These are phyloP conservation scores for Clarias platycephalus DNA, from an alignment of 2,797 vertebrate genomes.

Conservation along the genomic window DNA sequence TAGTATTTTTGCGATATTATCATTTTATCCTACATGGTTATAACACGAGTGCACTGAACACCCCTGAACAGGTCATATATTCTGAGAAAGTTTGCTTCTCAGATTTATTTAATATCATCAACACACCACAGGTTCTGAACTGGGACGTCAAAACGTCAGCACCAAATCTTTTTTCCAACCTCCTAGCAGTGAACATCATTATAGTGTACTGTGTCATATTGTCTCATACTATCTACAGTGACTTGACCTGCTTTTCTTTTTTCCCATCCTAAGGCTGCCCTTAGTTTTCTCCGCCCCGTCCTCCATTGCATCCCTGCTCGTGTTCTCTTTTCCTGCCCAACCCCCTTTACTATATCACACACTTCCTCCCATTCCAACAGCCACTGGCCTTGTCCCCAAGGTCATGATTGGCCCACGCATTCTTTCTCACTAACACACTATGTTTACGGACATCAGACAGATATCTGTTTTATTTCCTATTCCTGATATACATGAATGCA, in stretches of 20 bases:
- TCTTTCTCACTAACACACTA: constrained; percentile 70
- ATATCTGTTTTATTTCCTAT: constrained; percentile 8
- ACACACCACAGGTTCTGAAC: constrained; percentile 67
- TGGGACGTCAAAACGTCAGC: constrained; percentile 3
- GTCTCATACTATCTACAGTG: constrained; percentile 49
- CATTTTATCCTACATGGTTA: too few relatives aligned
- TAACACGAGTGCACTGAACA: neutral
- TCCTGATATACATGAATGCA: neutral
- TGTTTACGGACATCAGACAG: constrained; percentile 73
- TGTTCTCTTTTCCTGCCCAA: constrained; percentile 43
- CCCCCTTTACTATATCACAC: constrained; percentile 51
- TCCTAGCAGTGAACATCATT: constrained; percentile 37
- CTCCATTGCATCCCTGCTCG: constrained; percentile 19
- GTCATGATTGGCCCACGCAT: constrained; percentile 68
- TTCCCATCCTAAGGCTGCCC: constrained; percentile 43
- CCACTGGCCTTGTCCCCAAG: constrained; percentile 63
- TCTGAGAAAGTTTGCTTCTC: neutral
- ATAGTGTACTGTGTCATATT: constrained; percentile 16
- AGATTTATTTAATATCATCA: constrained; percentile 66
- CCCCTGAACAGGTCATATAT: neutral
- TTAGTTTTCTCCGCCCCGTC: constrained; percentile 31
- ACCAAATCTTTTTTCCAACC: constrained; percentile 70
- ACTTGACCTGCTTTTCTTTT: constrained; percentile 53
- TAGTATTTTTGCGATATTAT: neutral
- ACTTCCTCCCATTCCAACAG: constrained; percentile 58